Base-by-base conservation (phyloP, 2,888 invertebrate species). In the Drosophila vallismaia region DNA sequence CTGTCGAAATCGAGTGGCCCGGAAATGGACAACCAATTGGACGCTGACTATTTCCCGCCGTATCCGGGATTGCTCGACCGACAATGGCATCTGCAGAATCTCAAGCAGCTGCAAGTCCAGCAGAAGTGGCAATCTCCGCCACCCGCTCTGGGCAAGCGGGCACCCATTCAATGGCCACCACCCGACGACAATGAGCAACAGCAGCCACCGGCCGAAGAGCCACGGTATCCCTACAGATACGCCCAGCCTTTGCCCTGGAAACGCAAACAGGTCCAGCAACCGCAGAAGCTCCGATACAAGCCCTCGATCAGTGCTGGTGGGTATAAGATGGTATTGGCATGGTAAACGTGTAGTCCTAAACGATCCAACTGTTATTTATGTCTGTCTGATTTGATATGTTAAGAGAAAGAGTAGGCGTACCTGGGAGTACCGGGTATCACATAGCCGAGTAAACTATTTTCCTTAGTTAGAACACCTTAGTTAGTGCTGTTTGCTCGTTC, bases 301-400 rank as follows among this genome's bases (percentile, higher is more conserved):
- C 92, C 91, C 19, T 88, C 92, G n/a, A 89, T 91, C 59, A 91
- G 91, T 85, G 88, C 90, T 86, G 92, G 91, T 91, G 86, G 83
- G 89, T 89, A 77, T 36, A n/a, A 28, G 28, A 28, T 28, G 28
- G 28, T 28, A 28, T 5, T 10, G 1, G 28, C 8, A 4, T 9
- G 26, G 2, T n/a, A 36, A 36, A n/a, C n/a, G 36, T n/a, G 3
- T 28, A 28, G 6, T 6, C 28, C 28, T 28, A 5, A 28, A 4
- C 3, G 6, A 28, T 28, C 5, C 28, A 19, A 19, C 28, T 28
- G 28, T 5, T 28, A 5, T 5, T 28, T 28, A 28, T 28, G 28
- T 28, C 28, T 4, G 28, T 28, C 28, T 28, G 28, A 28, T 28
- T 28, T 5, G 28, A 28, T 28, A 28, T 28, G 1, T 5, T 28